Percentiles rank a stretch among this genome's conserved stretches.
Conservation (phyloP, 2,888 invertebrate genomes). For the Habroteleia sp. region DNA sequence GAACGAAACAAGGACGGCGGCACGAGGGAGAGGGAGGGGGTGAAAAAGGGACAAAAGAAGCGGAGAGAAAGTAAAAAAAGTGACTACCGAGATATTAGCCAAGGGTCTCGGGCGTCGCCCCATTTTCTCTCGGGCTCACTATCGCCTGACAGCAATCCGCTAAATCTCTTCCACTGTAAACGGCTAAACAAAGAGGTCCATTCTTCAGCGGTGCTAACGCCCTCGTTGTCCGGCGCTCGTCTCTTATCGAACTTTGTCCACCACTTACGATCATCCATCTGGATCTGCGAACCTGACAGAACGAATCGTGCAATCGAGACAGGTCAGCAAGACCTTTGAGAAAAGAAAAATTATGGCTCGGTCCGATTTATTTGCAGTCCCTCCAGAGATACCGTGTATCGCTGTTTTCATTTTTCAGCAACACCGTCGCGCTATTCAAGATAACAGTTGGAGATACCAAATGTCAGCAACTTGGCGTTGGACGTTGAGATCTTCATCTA, state of each 20-base stretch:
- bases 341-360: conserved; percentile 29
- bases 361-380: conserved; percentile 33
- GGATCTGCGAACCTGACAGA: conserved; percentile 70
- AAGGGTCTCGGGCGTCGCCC: conserved; percentile 67
- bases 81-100: conserved; percentile 71
- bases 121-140: conserved; percentile 66
- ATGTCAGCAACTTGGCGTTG: too few species aligned
- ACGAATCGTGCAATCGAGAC: conserved; percentile 60
- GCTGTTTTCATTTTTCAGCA: conserved; percentile 20
- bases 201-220: conserved; percentile 74
- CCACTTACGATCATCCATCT: conserved; percentile 79
- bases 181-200: conserved; percentile 81
- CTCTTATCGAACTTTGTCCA: conserved; percentile 79
- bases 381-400: conserved; percentile 25
- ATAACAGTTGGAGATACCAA: too few species aligned
- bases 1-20: conserved; percentile 12
- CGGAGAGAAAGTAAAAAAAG: conserved; percentile 53
- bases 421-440: too few species aligned
- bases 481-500: too few species aligned
- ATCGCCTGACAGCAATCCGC: conserved; percentile 79
- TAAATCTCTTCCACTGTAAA: conserved; percentile 81
- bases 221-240: conserved; percentile 60
- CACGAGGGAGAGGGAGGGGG: conserved; percentile 6
- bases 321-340: conserved; percentile 30
- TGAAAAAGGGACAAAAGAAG: conserved; percentile 19